phyloP scores from a whole-genome alignment of 2,113 vertebrate genomes.

The Chloroceryle aenea region DNA sequence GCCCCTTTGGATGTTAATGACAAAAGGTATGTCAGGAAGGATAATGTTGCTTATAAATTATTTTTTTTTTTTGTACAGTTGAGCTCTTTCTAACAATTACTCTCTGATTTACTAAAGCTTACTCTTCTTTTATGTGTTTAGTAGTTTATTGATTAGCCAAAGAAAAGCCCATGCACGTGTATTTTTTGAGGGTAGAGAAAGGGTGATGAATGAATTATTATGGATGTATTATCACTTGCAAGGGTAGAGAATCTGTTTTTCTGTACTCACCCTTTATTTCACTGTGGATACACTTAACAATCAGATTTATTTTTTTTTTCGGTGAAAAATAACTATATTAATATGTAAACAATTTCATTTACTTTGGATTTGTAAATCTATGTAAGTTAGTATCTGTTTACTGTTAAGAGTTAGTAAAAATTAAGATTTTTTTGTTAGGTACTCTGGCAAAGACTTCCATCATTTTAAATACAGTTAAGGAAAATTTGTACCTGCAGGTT shows the following conservation, averaged over 20 bases:
- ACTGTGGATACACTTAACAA: background rate
- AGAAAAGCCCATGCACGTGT: background rate
- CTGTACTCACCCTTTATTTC: background rate
- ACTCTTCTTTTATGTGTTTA: conserved; percentile 11
- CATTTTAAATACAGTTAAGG: background rate
- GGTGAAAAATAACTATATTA: background rate
- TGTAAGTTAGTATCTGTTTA: background rate
- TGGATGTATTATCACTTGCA: background rate
- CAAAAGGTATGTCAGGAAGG: conserved; percentile 59
- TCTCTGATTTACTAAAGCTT: conserved; percentile 16
- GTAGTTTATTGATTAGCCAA: conserved; percentile 50
- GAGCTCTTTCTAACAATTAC: conserved; percentile 17
- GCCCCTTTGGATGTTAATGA: conserved; percentile 35
- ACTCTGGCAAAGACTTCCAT: background rate
- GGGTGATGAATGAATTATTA: background rate
- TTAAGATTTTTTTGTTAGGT: background rate
- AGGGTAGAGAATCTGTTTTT: background rate
- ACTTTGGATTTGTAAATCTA: background rate
- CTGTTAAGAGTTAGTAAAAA: background rate
- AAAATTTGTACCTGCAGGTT: background rate
- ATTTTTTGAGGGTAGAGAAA: background rate
- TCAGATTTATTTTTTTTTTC: background rate
- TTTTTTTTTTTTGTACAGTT: background rate
- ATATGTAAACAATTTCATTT: background rate
- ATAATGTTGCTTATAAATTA: background rate